Conservation (phyloP, 64 coral and sea anemone species). For the Porites australiensis region DNA sequence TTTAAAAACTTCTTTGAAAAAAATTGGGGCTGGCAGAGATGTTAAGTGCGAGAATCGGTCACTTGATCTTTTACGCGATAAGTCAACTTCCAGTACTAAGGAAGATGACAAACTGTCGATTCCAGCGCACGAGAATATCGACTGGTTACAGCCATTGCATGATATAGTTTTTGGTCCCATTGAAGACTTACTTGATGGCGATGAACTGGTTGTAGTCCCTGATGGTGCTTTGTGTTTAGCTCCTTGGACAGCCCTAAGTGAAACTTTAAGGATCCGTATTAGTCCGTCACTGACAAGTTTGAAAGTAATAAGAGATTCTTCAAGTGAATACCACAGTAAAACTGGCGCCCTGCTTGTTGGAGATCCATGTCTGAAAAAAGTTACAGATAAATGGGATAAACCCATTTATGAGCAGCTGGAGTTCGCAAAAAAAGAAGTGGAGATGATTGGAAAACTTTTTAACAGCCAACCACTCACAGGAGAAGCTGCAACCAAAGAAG, state of each 20-base stretch:
- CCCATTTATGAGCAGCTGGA: not conserved
- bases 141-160: not conserved
- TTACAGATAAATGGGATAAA: not conserved
- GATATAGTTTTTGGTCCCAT: slow-evolving; percentile 11
- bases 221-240: slow-evolving; percentile 39
- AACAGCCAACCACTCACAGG: not conserved
- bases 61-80: not conserved
- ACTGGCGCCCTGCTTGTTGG: slow-evolving; percentile 34
- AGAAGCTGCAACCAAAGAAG: slow-evolving; percentile 3
- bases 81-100: not conserved
- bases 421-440: slow-evolving; percentile 20
- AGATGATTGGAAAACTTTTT: not conserved
- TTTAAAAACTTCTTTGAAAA: not conserved
- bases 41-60: not conserved
- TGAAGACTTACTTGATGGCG: not conserved
- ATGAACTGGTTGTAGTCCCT: slow-evolving; percentile 56
- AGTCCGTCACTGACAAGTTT: slow-evolving; percentile 22
- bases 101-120: not conserved
- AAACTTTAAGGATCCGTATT: not conserved
- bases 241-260: slow-evolving; percentile 40
- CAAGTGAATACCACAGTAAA: not conserved
- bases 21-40: not conserved
- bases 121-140: not conserved
- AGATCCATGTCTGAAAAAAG: slow-evolving; percentile 3
- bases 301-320: slow-evolving; percentile 1